Base-by-base conservation (phyloP, 2,113 vertebrate species). In the Orthochromis indermauri region DNA sequence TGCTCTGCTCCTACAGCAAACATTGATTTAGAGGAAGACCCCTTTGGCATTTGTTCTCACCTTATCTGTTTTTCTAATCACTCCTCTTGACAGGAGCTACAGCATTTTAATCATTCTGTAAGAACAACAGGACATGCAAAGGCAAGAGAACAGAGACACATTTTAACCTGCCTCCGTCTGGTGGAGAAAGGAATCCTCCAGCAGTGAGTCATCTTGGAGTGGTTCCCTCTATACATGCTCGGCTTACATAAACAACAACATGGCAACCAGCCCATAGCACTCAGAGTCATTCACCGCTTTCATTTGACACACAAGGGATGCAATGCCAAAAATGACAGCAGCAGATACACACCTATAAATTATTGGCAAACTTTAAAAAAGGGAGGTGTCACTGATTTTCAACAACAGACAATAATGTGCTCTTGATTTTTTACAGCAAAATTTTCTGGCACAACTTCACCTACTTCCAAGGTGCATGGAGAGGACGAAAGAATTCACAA, bases 131-230 rank as follows among this genome's bases (percentile, higher is more conserved):
- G 35, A 37, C 9, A 37, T 1, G 83, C 49, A 45, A 33, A 47
- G 45, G 24, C 68, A 49, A 49, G 24, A n/a, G 24, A 78, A 2
- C 45, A 31, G 73, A 49, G 73, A 51, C 35, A 66, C 79, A 80
- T 90, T 93, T 87, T 91, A 88, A 90, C 87, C 33, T 73, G 79
- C 85, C 42, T 59, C 42, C 79, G 84, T 91, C 78, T 82, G 85
- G 92, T 71, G 5, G 57, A 90, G 53, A 73, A 76, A 89, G 90
- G 84, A 88, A 93, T 91, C 90, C 88, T 91, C 84, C 28, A 21
- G 82, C 16, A 5, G 7, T 95, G 92, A 94, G 68, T 94, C 92
- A 92, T 85, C 51, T 54, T 33, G 12, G 85, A 93, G 87, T 86
- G 92, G 94, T 93, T 90, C 86, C 85, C 57, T 86, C 68, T 21